Evolutionary conservation across 2,888 invertebrate species (phyloP), one percentile per base, ranked within the genome.

Genomic region (Lepidonotus clava): DNA sequence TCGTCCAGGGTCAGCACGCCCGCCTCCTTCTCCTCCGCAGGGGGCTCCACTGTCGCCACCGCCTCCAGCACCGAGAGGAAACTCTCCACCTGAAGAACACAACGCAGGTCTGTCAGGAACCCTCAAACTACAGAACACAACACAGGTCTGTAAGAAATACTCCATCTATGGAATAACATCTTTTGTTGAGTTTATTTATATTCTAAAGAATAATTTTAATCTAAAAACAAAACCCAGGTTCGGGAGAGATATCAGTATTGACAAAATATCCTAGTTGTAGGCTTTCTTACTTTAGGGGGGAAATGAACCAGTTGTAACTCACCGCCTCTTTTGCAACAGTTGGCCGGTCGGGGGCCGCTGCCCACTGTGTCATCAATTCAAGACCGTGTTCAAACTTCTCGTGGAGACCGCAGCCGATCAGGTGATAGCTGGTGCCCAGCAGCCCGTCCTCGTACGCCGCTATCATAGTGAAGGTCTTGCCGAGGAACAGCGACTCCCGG

Each of bases 381-480:
- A 93, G 66, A 11, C 91, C 95, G 84, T 95, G 95, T 11, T 96
- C 95, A 95, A 96, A 96, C 93, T 97, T 97, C 90, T 96, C 96
- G 91, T 96, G 96, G 76, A 96, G 93, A 2, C 96, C 94, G 93
- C 96, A 95, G 5, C 97, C 97, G 88, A 97, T 93, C 36, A 97
- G 92, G 87, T 93, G 92, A 66, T 92, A 91, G 24, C 93, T 93
- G 28, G 90, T 88, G 0, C 92, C 91, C 5, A 94, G 83, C 0
- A 91, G 46, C 24, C 88, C 83, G 83, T 90, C 88, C 14, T 90
- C 86, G 71, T 88, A 40, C 80, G 84, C 84, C 0, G 93, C 92
- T 11, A 94, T 87, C 84, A 91, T 88, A 38, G 90, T 90, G 83
- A 98, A 94, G 0, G 98, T 97, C 95, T 98, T 98, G 0, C 98